Evolutionary conservation across 2,888 invertebrate species (phyloP).

Genomic region (Monoplex corrugatus): DNA sequence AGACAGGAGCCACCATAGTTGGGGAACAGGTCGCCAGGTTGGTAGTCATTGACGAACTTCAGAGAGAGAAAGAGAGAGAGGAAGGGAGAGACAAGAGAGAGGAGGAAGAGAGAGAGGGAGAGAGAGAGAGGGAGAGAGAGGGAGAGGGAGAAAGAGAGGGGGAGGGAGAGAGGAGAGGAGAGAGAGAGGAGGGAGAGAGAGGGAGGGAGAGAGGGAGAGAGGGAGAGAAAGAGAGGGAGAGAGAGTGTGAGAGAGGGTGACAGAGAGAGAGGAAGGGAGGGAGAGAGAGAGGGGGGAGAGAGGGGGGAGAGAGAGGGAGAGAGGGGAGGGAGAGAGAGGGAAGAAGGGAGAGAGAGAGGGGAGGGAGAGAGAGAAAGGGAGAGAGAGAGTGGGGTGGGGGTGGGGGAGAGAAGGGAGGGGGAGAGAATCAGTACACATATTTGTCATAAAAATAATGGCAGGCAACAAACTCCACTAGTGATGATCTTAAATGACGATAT

Average conservation of each 20-base stretch:
- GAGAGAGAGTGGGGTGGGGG: too few relatives aligned
- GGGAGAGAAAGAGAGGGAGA: too few relatives aligned
- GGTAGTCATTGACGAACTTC: too few relatives aligned
- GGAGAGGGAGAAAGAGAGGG: neutral
- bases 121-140: neutral
- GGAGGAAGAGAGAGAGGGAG: neutral
- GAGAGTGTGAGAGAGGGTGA: too few relatives aligned
- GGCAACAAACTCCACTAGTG: too few relatives aligned
- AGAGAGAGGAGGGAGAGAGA: neutral
- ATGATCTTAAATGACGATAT: too few relatives aligned
- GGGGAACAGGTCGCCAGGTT: slow-evolving; percentile 48
- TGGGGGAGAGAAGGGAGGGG: neutral
- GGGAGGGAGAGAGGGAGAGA: too few relatives aligned
- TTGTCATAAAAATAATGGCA: too few relatives aligned
- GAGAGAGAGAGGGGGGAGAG: neutral
- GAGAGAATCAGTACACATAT: too few relatives aligned
- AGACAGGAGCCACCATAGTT: slow-evolving; percentile 30
- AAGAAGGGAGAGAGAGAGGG: neutral
- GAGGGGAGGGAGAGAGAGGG: neutral
- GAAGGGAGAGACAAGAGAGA: neutral
- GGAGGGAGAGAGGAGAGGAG: neutral
- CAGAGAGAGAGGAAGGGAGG: neutral
- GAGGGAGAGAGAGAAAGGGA: neutral
- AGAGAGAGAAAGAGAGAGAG: neutral
- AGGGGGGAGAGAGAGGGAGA: neutral